phyloP scores from a whole-genome alignment of 2,888 invertebrate genomes.

The Hemistola chrysoprasaria region DNA sequence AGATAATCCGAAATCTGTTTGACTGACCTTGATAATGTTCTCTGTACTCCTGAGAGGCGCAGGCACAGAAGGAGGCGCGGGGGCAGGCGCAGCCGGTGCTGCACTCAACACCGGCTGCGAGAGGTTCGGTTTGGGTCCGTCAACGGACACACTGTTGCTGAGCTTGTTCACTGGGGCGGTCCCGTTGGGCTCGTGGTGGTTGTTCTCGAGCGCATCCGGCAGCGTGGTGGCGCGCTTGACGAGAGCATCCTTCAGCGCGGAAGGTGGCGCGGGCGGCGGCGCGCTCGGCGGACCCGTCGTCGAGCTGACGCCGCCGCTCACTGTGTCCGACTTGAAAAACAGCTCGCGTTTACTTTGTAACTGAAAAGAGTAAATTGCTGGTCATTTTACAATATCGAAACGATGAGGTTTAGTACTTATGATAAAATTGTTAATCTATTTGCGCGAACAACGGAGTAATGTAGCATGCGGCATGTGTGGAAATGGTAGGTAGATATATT shows the following conservation, averaged over 20 bases:
- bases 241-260: constrained; percentile 77
- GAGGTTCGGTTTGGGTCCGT: constrained; percentile 62
- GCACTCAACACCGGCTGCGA: constrained; percentile 69
- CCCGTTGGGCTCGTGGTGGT: constrained; percentile 77
- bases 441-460: too few species aligned
- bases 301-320: constrained; percentile 71
- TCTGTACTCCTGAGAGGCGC: constrained; percentile 70
- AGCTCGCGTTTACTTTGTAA: constrained; percentile 93
- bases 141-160: constrained; percentile 68
- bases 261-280: constrained; percentile 74
- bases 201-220: constrained; percentile 70
- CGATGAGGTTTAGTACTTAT: too few species aligned
- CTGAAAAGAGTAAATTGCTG: constrained; percentile 67
- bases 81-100: constrained; percentile 70
- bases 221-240: constrained; percentile 71
- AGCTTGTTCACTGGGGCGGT: constrained; percentile 54
- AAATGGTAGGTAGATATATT: too few species aligned
- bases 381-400: too few species aligned
- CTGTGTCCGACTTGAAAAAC: constrained; percentile 89
- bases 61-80: constrained; percentile 51
- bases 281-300: constrained; percentile 61
- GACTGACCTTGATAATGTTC: constrained; percentile 71
- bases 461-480: too few species aligned
- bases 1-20: too few species aligned
- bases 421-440: too few species aligned